Evolutionary conservation across 2,888 invertebrate species (phyloP).

Genomic region (Philhelius pedissequus): DNA sequence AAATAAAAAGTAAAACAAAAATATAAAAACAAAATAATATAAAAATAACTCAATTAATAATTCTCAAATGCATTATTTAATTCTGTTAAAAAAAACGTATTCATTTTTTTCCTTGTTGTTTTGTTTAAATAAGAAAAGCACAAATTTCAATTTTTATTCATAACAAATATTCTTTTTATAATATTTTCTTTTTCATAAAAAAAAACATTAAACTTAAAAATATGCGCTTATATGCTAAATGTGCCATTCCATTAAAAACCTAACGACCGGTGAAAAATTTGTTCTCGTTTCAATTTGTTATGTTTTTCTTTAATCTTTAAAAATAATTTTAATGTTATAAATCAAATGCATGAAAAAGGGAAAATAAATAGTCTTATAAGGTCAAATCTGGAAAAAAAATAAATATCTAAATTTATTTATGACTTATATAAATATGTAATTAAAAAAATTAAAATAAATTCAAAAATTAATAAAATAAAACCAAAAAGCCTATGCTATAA

Average conservation of each 20-base stretch:
- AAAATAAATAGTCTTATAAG: constrained; percentile 11
- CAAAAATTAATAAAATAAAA: constrained; percentile 25
- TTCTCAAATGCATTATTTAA: neutral
- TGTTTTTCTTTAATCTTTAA: constrained; percentile 19
- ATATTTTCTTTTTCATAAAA: neutral
- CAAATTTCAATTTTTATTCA: neutral
- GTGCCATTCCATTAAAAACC: constrained; percentile 52
- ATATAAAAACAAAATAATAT: neutral
- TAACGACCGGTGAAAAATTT: neutral
- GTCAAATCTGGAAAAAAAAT: constrained; percentile 3
- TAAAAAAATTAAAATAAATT: constrained; percentile 4
- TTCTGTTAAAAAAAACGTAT: neutral
- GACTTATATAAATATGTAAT: constrained; percentile 37
- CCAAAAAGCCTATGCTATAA: constrained; percentile 67
- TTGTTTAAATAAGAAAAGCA: neutral
- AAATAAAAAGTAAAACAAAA: constrained; percentile 8
- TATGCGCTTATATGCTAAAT: constrained; percentile 57
- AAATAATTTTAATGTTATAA: neutral
- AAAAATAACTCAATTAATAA: constrained; percentile 38
- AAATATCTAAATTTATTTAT: constrained; percentile 13
- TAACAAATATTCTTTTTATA: neutral
- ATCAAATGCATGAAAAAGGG: constrained; percentile 14
- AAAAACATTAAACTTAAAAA: neutral
- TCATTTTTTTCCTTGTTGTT: neutral
- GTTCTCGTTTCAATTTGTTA: neutral